Evolutionary conservation across 2,797 vertebrate species (phyloP).

Genomic region (Picus viridis): DNA sequence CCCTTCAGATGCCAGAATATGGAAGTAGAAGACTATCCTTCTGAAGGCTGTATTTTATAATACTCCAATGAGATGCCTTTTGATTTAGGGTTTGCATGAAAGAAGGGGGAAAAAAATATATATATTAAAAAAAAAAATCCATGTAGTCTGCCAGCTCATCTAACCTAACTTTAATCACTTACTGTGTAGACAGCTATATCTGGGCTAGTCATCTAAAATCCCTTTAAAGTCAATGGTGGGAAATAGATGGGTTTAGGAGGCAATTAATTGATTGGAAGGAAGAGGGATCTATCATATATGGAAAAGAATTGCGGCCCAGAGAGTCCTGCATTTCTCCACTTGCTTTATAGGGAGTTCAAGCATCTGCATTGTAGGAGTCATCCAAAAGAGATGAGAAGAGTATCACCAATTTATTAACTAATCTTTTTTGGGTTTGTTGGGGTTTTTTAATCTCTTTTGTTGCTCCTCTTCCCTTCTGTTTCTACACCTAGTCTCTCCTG

Average conservation of each 20-base stretch:
- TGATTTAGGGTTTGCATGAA: slow-evolving; percentile 60
- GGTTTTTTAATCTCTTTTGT: not conserved
- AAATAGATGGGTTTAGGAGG: slow-evolving; percentile 69
- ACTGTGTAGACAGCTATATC: slow-evolving; percentile 58
- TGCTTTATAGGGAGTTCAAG: not conserved
- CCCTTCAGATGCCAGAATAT: slow-evolving; percentile 44
- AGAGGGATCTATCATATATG: slow-evolving; percentile 40
- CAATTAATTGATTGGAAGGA: slow-evolving; percentile 65
- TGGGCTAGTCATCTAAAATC: slow-evolving; percentile 69
- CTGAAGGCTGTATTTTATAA: slow-evolving; percentile 59
- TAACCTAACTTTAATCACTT: slow-evolving; percentile 69
- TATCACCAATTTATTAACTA: not conserved
- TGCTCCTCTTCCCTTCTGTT: not conserved
- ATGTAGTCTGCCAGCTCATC: slow-evolving; percentile 53
- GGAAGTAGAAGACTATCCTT: slow-evolving; percentile 14
- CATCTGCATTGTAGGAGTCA: not conserved
- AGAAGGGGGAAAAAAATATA: not conserved
- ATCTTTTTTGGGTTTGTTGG: not conserved
- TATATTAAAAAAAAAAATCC: not conserved
- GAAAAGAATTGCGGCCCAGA: slow-evolving; percentile 37
- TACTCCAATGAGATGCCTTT: slow-evolving; percentile 56
- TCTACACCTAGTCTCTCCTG: not conserved
- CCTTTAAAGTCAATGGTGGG: slow-evolving; percentile 67
- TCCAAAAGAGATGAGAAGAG: slow-evolving; percentile 8
- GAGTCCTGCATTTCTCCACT: slow-evolving; percentile 16